Base-by-base conservation (phyloP, 35 echinoderm and acorn worm species). In the Acanthaster planci region DNA sequence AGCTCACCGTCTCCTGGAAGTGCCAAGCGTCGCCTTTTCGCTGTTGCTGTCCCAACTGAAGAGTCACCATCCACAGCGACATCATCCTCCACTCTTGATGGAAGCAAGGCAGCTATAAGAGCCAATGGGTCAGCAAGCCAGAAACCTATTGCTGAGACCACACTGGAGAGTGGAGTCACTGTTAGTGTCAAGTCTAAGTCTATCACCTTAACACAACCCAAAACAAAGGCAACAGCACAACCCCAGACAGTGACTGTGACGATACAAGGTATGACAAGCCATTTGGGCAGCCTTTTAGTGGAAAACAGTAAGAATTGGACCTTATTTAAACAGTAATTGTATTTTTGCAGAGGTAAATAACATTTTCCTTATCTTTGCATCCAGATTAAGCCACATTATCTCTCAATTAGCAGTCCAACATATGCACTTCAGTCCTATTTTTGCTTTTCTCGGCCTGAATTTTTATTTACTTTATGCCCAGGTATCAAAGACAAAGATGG, bases 1-100 rank as follows among this genome's bases (percentile, higher is more conserved):
- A 93, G 91, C 87, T 97, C 95, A 0, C 94, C 95, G 0, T 83
- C 90, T 15, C 90, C 95, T 16, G 95, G 95, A 5, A 86, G 67
- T 1, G 91, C 95, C 5, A 84, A 84, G 51, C 80, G 95, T 40
- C 76, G 95, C 51, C 91, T 97, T 17, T 97, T 97, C 60, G 80
- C 90, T 0, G 40, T 52, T 31, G 51, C 54, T 1, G 34, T 7
- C 14, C 39, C 78, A 1, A 23, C 52, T 6, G 85, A 82, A 38
- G 77, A 39, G 77, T 34, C 40, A 15, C n/a, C 47, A 40, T 0
- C 78, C 26, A 29, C 78, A 1, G 78, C 78, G 15, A 39, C 76
- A 31, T 37, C 77, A 19, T 22, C 77, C 7, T 16, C 75, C 4
- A 30, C 75, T 7, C n/a, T 18, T 18, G 39, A 39, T 34, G 31